phyloP scores from a whole-genome alignment of 2,888 invertebrate species.

The Portevinia maculata region DNA sequence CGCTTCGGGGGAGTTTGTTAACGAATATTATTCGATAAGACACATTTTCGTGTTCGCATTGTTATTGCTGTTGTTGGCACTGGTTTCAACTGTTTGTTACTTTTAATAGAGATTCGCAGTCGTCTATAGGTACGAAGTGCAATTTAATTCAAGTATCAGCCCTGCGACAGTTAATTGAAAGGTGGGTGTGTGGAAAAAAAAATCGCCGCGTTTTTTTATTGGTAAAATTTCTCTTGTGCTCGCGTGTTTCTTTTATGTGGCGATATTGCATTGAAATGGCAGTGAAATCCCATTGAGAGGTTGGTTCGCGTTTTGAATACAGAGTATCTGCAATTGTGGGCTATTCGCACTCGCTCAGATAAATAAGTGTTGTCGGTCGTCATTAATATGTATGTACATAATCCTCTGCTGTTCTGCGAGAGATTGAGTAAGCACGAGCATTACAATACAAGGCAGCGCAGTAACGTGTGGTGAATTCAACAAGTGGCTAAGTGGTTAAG shows the following conservation, averaged over 20 bases:
- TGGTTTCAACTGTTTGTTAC: slow-evolving; percentile 21
- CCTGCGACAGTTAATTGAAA: slow-evolving; percentile 8
- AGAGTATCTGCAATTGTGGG: slow-evolving; percentile 56
- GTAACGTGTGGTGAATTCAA: slow-evolving; percentile 65
- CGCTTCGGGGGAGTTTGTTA: slow-evolving; percentile 53
- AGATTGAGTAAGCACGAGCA: slow-evolving; percentile 57
- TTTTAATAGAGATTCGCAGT: slow-evolving; percentile 39
- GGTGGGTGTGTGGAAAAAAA: not conserved
- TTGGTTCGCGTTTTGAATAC: slow-evolving; percentile 61
- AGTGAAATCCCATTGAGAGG: slow-evolving; percentile 62
- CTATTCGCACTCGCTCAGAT: slow-evolving; percentile 50
- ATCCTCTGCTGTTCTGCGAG: slow-evolving; percentile 40
- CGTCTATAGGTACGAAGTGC: slow-evolving; percentile 15
- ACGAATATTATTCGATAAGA: slow-evolving; percentile 50
- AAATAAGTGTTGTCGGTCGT: slow-evolving; percentile 46
- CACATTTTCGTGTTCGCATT: slow-evolving; percentile 42
- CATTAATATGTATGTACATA: slow-evolving; percentile 59
- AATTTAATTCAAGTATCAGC: slow-evolving; percentile 16
- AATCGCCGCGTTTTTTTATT: slow-evolving; percentile 11
- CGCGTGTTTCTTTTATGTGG: slow-evolving; percentile 20
- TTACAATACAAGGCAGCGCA: slow-evolving; percentile 61
- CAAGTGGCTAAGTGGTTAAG: slow-evolving; percentile 61
- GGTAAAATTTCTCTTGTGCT: slow-evolving; percentile 31
- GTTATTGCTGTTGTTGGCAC: slow-evolving; percentile 16
- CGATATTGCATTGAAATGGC: slow-evolving; percentile 55